Percentiles rank a stretch among this genome's conserved stretches.
These are phyloP conservation scores for Haliaeetus leucogaster DNA, from an alignment of 2,113 vertebrate species.

Conservation along the genomic window DNA sequence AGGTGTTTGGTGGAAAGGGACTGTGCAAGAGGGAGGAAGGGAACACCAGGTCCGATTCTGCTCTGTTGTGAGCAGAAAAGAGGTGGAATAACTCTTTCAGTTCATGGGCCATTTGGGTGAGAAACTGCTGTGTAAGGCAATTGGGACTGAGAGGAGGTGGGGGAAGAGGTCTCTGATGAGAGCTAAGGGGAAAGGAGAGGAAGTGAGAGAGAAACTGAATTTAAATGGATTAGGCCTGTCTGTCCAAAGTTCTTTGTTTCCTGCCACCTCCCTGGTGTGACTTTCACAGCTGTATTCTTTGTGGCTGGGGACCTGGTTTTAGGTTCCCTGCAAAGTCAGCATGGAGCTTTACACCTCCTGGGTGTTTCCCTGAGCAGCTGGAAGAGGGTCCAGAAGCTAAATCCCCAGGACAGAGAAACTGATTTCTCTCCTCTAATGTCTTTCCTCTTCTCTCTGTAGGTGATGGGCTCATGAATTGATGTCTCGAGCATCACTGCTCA, in stretches of 20 bases:
- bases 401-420: neutral
- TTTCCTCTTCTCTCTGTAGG: neutral
- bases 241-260: constrained; percentile 33
- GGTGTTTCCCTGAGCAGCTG: neutral
- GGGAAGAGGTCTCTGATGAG: neutral
- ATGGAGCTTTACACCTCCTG: neutral
- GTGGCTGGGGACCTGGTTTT: neutral
- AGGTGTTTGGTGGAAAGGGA: neutral
- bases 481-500: neutral
- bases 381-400: neutral
- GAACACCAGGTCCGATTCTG: neutral
- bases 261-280: constrained; percentile 43
- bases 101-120: neutral
- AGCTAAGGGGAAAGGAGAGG: neutral
- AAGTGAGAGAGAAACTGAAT: constrained; percentile 14
- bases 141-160: neutral
- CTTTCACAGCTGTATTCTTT: constrained; percentile 16
- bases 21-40: neutral
- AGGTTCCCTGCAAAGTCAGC: neutral
- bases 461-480: neutral
- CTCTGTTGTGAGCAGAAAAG: neutral
- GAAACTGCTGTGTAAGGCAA: neutral
- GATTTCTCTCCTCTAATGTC: neutral
- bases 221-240: constrained; percentile 36
- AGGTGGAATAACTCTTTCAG: neutral